Conservation (phyloP, 1,140 invertebrate species). For the Octopus sinensis region DNA sequence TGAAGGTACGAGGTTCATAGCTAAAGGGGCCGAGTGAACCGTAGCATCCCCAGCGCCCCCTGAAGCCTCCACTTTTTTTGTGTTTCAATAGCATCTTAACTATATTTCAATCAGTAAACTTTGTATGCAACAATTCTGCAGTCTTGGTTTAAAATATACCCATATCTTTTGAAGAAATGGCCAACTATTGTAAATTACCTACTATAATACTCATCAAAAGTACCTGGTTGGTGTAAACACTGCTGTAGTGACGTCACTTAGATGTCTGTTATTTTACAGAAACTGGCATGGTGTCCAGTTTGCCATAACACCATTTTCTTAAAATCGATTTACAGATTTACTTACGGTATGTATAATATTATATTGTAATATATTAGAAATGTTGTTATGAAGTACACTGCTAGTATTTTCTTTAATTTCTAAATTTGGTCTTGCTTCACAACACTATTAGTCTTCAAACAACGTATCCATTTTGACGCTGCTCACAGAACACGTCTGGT, state of each 20-base stretch:
- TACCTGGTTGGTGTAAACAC: not conserved
- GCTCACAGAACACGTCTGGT: not conserved
- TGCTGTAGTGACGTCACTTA: not conserved
- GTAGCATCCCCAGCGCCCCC: not conserved
- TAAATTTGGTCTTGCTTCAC: not conserved
- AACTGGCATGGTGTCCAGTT: not conserved
- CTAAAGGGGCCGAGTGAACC: not conserved
- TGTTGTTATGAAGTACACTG: not conserved
- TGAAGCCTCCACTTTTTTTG: no score
- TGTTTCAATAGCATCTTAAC: not conserved
- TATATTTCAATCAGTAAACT: not conserved
- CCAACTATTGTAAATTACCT: not conserved
- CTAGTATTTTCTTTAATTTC: not conserved
- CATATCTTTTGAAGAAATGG: not conserved
- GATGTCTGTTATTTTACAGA: not conserved
- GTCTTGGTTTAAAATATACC: not conserved
- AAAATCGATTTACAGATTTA: not conserved
- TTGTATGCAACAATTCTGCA: not conserved
- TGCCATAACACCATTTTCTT: not conserved
- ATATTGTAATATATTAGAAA: not conserved
- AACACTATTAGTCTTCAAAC: not conserved
- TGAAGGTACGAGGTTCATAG: not conserved
- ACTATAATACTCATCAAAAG: not conserved
- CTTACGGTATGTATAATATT: not conserved
- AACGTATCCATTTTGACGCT: constrained; percentile 1